Evolutionary conservation across 2,113 vertebrate species (phyloP).

Genomic region (Epinephelus moara): DNA sequence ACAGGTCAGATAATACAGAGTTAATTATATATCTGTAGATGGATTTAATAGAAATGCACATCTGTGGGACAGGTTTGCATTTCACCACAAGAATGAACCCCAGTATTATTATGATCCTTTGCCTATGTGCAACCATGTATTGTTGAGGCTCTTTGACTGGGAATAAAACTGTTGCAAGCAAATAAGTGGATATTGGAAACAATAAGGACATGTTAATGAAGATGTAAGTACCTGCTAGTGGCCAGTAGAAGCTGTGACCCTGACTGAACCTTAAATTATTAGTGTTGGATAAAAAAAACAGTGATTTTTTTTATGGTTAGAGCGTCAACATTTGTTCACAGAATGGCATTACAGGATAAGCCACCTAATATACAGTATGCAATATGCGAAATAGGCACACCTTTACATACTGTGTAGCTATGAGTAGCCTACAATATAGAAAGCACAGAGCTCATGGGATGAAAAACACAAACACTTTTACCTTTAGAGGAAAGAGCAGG

Average conservation of each 20-base stretch:
- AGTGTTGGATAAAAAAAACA: too few relatives aligned
- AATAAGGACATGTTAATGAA: not conserved
- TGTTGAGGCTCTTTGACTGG: not conserved
- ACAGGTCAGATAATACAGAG: conserved; percentile 82
- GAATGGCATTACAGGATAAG: too few relatives aligned
- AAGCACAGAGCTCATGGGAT: not conserved
- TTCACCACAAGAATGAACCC: not conserved
- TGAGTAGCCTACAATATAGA: not conserved
- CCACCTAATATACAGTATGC: not conserved
- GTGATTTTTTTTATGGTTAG: too few relatives aligned
- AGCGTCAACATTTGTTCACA: too few relatives aligned
- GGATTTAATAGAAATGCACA: not conserved
- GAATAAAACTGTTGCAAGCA: not conserved
- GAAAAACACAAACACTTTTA: not conserved
- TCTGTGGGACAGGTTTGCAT: not conserved
- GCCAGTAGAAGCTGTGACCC: not conserved
- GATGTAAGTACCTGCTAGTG: not conserved
- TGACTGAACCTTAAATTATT: too few relatives aligned
- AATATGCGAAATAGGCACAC: not conserved
- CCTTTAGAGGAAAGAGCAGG: not conserved
- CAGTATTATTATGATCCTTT: not conserved
- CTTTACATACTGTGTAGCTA: not conserved
- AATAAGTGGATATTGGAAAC: too few relatives aligned
- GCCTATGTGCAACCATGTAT: not conserved
- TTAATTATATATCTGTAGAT: not conserved